phyloP scores from a whole-genome alignment of 2,888 invertebrate species.

The Volucella zonaria region DNA sequence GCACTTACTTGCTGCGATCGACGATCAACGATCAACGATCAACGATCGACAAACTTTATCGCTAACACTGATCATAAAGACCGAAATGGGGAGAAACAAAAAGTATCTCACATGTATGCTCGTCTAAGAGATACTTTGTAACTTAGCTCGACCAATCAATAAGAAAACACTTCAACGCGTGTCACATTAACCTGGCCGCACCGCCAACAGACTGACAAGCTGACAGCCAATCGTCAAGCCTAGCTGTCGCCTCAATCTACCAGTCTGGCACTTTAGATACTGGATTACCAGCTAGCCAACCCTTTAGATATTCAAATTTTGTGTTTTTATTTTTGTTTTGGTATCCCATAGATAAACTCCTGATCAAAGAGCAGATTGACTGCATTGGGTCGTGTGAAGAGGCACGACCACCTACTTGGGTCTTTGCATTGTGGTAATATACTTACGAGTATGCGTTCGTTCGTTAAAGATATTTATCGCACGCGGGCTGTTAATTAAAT shows the following conservation, averaged over 20 bases:
- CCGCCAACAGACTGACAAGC: constrained; percentile 25
- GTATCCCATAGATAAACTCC: constrained; percentile 59
- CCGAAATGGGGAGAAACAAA: no score
- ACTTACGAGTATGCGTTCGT: constrained; percentile 1
- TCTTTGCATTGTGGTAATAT: background rate
- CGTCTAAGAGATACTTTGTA: constrained; percentile 16
- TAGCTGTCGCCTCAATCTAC: background rate
- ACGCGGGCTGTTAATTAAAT: constrained; percentile 41
- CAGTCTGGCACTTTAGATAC: no score
- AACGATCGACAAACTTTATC: constrained; percentile 31
- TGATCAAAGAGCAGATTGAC: constrained; percentile 55
- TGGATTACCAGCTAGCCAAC: background rate
- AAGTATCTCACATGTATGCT: no score
- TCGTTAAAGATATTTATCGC: constrained; percentile 56
- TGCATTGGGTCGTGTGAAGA: background rate
- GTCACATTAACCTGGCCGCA: constrained; percentile 65
- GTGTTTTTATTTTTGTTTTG: constrained; percentile 16
- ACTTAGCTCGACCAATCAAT: constrained; percentile 48
- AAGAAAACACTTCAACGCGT: constrained; percentile 58
- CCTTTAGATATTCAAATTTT: constrained; percentile 67
- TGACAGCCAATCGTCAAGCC: constrained; percentile 47
- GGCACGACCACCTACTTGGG: constrained; percentile 61
- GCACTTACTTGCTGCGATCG: constrained; percentile 27
- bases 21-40: no score
- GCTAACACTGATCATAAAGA: constrained; percentile 17